Percentiles rank a stretch among this genome's conserved stretches.
Evolutionary conservation across 1,140 invertebrate genomes (phyloP).

Genomic region (Forficula auricularia): DNA sequence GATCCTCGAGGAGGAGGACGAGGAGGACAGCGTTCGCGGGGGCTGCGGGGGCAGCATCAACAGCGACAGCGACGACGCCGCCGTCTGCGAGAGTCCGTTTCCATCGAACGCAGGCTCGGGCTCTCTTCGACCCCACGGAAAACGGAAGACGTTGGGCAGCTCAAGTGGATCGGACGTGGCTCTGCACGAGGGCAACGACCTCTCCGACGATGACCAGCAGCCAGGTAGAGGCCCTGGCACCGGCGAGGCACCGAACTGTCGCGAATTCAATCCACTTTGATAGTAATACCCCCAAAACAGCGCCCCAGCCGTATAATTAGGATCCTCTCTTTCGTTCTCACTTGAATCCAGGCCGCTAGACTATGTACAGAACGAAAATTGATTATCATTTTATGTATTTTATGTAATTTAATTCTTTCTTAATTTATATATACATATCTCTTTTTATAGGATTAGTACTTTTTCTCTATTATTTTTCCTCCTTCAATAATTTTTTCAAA

Average conservation of each 20-base stretch:
- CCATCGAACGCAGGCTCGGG: too few relatives aligned
- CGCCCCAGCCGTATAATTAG: not conserved
- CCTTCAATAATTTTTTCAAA: conserved; percentile 15
- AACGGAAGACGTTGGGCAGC: conserved; percentile 31
- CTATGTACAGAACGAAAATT: not conserved
- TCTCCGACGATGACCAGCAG: conserved; percentile 21
- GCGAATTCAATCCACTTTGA: not conserved
- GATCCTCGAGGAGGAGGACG: conserved; percentile 10
- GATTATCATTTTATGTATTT: conserved; percentile 3
- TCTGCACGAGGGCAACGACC: conserved; percentile 37
- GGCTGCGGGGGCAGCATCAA: conserved; percentile 6
- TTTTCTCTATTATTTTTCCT: too few relatives aligned
- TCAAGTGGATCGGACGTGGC: conserved; percentile 44
- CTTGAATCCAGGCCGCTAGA: too few relatives aligned
- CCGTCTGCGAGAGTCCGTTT: too few relatives aligned
- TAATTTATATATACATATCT: too few relatives aligned
- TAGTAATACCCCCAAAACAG: not conserved
- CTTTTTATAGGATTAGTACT: too few relatives aligned
- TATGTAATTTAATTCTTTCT: too few relatives aligned
- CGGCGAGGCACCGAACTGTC: not conserved
- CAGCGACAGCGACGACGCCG: conserved; percentile 2
- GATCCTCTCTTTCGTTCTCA: not conserved
- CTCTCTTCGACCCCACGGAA: conserved; percentile 1
- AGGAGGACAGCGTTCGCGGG: conserved; percentile 14
- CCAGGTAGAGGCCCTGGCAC: conserved; percentile 6